Base-by-base conservation (phyloP, 1,140 invertebrate species). In the Ceratoteleas bidentatus region DNA sequence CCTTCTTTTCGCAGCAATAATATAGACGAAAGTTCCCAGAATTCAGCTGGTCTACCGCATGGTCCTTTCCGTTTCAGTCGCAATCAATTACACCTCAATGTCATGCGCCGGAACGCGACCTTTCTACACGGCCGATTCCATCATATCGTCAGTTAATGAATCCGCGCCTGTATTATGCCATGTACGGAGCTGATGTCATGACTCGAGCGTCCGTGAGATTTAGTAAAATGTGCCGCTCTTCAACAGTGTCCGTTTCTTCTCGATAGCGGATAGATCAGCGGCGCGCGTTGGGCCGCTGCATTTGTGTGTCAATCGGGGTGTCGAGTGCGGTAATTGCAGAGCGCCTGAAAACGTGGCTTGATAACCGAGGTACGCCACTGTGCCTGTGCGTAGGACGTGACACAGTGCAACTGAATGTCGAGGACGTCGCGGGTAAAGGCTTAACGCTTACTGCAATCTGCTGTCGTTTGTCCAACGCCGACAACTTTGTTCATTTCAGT, bases 121-220 rank as follows among this genome's bases (percentile, higher is more conserved):
- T 24, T 24, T 24, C 24, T 24, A 24, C 24, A 24, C 24, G 4
- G 24, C 24, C 24, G 24, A 24, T 24, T 24, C 24, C 24, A 24
- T 24, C 24, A 24, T 24, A 24, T 24, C 24, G 34, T 0, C 14
- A 13, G 11, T 32, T 14, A 60, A 72, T 60, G 11, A 78, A 65
- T 72, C 66, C 66, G 60, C 60, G 60, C 68, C 57, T 69, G 66
- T 45, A 45, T 72, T 79, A n/a, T 72, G 34, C 56, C 60, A 47
- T 57, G 38, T 60, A 53, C 13, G 53, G 24, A 60, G 76, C 76
- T 79, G 76, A 79, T 79, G 68, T 79, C 76, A 72, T 65, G 36
- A 53, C 34, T 62, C 50, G 52, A 15, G 7, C 33, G 68, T 79
- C 68, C 76, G 49, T 79, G 76, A 78, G 75, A 72, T 64, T 72